A percentile compares a stretch with the other conserved stretches of the same genome.
phyloP scores from a whole-genome alignment of 2,797 vertebrate species.

The Parotocinclus haroldoi region DNA sequence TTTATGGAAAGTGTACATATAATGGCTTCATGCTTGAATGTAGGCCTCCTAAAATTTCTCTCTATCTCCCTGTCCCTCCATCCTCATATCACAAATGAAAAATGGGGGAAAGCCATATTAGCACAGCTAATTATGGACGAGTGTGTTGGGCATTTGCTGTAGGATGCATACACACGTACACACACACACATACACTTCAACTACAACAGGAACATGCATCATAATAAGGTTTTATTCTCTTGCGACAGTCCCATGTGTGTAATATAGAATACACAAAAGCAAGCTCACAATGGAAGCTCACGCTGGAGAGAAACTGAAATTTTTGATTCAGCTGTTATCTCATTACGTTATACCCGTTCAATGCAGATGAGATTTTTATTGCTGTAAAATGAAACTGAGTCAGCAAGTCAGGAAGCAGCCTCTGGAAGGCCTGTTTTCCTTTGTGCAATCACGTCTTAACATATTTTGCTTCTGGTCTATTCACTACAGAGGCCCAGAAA shows the following conservation, averaged over 20 bases:
- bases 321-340: conserved; percentile 31
- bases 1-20: too few species aligned
- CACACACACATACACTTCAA: conserved; percentile 11
- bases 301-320: conserved; percentile 24
- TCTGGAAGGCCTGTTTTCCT: conserved; percentile 26
- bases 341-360: conserved; percentile 33
- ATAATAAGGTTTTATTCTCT: conserved; percentile 10
- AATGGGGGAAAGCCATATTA: neutral
- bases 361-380: conserved; percentile 40
- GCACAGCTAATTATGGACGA: conserved; percentile 18
- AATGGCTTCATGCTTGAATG: too few species aligned
- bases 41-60: too few species aligned
- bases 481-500: conserved; percentile 2
- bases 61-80: too few species aligned
- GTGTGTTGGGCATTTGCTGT: conserved; percentile 3
- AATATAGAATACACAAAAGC: conserved; percentile 2
- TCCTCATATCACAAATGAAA: too few species aligned
- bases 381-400: conserved; percentile 30
- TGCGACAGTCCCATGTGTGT: neutral
- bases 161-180: conserved; percentile 11
- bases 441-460: conserved; percentile 29
- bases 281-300: neutral
- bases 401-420: conserved; percentile 24
- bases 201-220: conserved; percentile 5
- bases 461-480: conserved; percentile 26